Evolutionary conservation across 2,113 vertebrate genomes (phyloP).

Genomic region (Carettochelys insculpta): DNA sequence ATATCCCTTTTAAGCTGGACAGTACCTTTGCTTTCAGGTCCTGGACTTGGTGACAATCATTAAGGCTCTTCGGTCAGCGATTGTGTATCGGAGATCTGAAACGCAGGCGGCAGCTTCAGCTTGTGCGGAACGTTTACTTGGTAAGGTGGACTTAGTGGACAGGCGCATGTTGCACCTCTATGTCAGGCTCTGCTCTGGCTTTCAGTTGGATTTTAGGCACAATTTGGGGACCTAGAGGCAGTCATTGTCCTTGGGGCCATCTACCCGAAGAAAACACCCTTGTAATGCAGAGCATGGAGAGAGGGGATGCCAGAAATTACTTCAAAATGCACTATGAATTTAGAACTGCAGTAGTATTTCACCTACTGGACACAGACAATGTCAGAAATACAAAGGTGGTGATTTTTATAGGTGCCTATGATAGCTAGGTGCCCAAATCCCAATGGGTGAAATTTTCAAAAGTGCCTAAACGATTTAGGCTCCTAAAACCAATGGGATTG

Average conservation of each 20-base stretch:
- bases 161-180: not conserved
- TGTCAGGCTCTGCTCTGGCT: not conserved
- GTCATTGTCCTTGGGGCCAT: not conserved
- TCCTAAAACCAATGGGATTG: not conserved
- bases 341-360: not conserved
- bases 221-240: not conserved
- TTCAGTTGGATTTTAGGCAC: not conserved
- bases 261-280: not conserved
- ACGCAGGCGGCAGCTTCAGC: not conserved
- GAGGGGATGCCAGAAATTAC: conserved; percentile 2
- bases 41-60: not conserved
- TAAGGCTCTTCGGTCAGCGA: not conserved
- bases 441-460: not conserved
- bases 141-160: not conserved
- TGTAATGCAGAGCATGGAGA: not conserved
- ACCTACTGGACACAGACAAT: not conserved
- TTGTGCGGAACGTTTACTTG: not conserved
- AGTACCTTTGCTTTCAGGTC: not conserved
- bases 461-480: not conserved
- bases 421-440: not conserved
- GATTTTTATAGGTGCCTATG: not conserved
- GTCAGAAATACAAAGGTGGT: not conserved
- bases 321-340: conserved; percentile 14
- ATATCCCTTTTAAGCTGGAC: not conserved
- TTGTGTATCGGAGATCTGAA: not conserved